Evolutionary conservation across 2,797 vertebrate species (phyloP).

Genomic region (Coranthus polyacanthus): DNA sequence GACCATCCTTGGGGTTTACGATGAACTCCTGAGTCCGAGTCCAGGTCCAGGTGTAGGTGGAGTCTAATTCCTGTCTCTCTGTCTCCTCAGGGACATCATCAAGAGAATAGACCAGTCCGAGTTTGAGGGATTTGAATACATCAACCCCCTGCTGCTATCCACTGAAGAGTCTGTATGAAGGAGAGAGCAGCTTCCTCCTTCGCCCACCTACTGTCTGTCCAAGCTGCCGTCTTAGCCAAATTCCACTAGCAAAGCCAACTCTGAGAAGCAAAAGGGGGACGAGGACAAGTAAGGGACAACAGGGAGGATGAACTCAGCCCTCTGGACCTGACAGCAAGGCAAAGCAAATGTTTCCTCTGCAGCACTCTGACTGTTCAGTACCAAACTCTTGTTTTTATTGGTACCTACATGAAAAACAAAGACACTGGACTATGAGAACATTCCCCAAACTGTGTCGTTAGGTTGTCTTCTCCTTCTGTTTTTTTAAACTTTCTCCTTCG

Average conservation of each 20-base stretch:
- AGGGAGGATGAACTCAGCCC: conserved; percentile 48
- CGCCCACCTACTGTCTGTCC: conserved; percentile 68
- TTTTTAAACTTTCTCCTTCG: conserved; percentile 28
- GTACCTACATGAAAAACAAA: conserved; percentile 43
- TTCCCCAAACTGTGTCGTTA: conserved; percentile 60
- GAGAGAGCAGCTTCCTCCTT: conserved; percentile 78
- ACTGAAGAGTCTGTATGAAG: conserved; percentile 96
- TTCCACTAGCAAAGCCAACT: conserved; percentile 85
- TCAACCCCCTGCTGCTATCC: conserved; percentile 96
- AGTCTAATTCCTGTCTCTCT: conserved; percentile 25
- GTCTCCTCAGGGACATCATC: conserved; percentile 90
- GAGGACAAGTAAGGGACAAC: conserved; percentile 53
- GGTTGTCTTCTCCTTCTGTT: conserved; percentile 77
- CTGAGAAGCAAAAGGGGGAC: conserved; percentile 35
- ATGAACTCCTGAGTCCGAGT: conserved; percentile 2
- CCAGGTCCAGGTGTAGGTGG: background rate
- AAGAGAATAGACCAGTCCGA: conserved; percentile 99
- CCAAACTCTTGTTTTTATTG: conserved; percentile 72
- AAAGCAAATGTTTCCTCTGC: conserved; percentile 63
- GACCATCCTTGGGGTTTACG: background rate
- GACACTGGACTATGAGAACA: conserved; percentile 62
- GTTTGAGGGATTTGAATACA: conserved; percentile 99
- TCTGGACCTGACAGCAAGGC: conserved; percentile 54
- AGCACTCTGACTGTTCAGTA: conserved; percentile 69
- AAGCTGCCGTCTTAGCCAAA: conserved; percentile 71